These are phyloP conservation scores for Mixornis gularis DNA, from an alignment of 2,113 vertebrate species.

Conservation along the genomic window DNA sequence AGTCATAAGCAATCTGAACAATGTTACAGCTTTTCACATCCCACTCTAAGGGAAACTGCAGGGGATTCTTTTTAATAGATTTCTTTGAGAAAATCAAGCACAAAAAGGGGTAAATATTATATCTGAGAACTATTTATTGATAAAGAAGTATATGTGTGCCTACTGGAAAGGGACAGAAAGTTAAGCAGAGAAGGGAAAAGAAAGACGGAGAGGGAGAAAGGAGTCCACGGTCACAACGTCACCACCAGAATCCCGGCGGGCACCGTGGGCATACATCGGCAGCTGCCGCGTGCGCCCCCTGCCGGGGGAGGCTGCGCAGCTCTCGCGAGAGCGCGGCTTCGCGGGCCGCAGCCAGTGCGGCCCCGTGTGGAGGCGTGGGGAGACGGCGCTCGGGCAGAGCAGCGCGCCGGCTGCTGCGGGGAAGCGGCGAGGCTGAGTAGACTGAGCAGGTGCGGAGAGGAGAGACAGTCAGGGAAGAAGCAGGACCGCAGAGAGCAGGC, in stretches of 20 bases:
- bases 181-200: not conserved
- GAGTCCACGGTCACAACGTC: fast-evolving
- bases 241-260: fast-evolving
- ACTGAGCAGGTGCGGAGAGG: no score
- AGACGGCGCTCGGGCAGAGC: no score
- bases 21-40: not conserved
- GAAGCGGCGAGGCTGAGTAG: not conserved
- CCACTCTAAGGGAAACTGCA: not conserved
- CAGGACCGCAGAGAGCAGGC: no score
- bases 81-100: not conserved
- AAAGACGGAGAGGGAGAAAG: not conserved
- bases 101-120: not conserved
- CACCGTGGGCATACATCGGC: not conserved
- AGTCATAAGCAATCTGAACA: not conserved
- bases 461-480: not conserved
- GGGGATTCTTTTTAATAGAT: not conserved
- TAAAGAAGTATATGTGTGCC: not conserved
- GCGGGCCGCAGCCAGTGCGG: fast-evolving
- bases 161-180: not conserved
- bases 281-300: not conserved
- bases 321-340: not conserved
- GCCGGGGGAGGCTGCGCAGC: no score
- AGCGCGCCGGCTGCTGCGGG: no score
- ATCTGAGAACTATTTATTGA: not conserved
- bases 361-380: no score